Evolutionary conservation across 2,113 vertebrate genomes (phyloP).

Genomic region (Brachypteracias leptosomus): DNA sequence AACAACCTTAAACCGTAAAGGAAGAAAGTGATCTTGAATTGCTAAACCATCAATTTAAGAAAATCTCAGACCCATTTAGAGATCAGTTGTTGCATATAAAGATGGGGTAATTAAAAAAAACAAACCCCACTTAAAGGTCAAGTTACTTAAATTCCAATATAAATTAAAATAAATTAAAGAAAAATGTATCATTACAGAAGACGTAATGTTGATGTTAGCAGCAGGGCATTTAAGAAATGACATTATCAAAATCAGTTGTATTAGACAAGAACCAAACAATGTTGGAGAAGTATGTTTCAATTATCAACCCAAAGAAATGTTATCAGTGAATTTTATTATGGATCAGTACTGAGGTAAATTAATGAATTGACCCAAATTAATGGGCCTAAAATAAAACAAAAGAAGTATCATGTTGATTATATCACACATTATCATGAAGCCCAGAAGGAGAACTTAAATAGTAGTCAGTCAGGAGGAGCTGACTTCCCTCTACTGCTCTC

Average conservation of each 20-base stretch:
- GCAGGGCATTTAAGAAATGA: not conserved
- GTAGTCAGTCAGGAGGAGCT: no score
- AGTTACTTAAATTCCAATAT: not conserved
- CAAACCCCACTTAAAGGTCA: not conserved
- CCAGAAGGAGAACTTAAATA: not conserved
- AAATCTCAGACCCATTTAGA: not conserved
- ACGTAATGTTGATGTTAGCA: rapidly evolving
- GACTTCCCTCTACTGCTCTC: not conserved
- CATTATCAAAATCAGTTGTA: not conserved
- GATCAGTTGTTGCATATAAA: not conserved
- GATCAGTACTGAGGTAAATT: no score
- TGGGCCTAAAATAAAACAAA: no score
- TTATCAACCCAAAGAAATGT: no score
- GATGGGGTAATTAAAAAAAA: not conserved
- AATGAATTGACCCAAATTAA: no score
- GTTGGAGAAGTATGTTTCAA: no score
- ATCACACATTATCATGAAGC: no score
- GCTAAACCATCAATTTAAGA: not conserved
- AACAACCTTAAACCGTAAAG: not conserved
- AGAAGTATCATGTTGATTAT: no score
- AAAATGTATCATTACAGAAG: not conserved
- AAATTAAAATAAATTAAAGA: not conserved
- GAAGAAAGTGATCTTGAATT: not conserved
- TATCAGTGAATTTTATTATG: no score
- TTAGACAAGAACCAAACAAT: not conserved